Evolutionary conservation across 2,797 vertebrate genomes (phyloP).

Genomic region (Harpagifer antarcticus): DNA sequence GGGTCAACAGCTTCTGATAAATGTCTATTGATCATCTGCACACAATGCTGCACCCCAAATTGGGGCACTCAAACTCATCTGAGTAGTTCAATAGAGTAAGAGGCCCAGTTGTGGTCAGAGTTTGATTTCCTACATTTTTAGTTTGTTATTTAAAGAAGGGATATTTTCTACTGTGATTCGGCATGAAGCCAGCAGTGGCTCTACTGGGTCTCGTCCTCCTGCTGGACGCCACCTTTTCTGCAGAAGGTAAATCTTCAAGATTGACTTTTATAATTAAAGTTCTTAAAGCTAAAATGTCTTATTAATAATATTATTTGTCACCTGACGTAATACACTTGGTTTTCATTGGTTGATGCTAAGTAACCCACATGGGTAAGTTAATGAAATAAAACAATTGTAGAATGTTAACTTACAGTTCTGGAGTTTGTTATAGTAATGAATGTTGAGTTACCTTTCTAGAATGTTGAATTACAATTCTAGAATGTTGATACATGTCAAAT

Average conservation of each 20-base stretch:
- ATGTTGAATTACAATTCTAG: no score
- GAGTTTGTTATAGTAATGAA: no score
- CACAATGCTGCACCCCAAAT: slow-evolving; percentile 44
- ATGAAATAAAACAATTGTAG: no score
- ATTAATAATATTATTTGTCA: no score
- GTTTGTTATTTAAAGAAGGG: slow-evolving; percentile 3
- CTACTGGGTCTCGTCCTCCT: slow-evolving; percentile 72
- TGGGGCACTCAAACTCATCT: slow-evolving; percentile 42
- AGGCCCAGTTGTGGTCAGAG: neutral
- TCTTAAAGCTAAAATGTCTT: neutral
- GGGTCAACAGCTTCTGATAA: slow-evolving; percentile 64
- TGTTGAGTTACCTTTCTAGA: no score
- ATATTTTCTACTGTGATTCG: slow-evolving; percentile 25
- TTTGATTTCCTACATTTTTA: neutral
- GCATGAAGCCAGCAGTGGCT: slow-evolving; percentile 72
- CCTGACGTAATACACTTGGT: no score
- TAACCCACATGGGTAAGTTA: no score
- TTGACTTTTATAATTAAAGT: neutral
- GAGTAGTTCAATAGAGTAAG: slow-evolving; percentile 9
- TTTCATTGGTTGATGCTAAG: no score
- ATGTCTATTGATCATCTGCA: slow-evolving; percentile 63
- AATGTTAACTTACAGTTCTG: no score
- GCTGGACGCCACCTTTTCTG: slow-evolving; percentile 66
- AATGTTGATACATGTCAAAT: no score
- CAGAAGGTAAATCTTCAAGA: slow-evolving; percentile 74